phyloP scores from a whole-genome alignment of 2,113 vertebrate genomes.

The Microtus pennsylvanicus region DNA sequence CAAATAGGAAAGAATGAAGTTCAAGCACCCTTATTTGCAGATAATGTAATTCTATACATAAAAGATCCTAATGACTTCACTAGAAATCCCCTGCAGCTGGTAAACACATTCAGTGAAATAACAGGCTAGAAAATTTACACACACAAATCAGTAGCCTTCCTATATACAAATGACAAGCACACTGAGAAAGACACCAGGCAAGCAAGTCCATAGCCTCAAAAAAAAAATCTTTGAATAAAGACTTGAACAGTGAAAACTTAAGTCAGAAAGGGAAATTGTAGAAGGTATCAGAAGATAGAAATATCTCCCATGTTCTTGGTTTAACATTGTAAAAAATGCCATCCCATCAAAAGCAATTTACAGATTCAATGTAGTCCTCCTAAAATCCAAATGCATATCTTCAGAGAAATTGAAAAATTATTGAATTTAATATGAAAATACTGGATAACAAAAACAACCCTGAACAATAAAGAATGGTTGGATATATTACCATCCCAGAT shows the following conservation, averaged over 20 bases:
- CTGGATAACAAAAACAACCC: neutral
- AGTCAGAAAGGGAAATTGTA: neutral
- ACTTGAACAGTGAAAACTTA: neutral
- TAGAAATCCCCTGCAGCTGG: neutral
- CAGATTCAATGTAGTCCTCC: neutral
- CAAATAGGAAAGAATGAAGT: neutral
- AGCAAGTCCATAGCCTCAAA: neutral
- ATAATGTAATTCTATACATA: neutral
- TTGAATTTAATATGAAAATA: neutral
- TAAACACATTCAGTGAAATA: neutral
- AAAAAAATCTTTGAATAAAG: neutral
- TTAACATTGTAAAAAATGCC: neutral
- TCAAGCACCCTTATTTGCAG: neutral
- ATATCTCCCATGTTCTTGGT: neutral
- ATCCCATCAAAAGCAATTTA: neutral
- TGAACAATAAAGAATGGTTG: neutral
- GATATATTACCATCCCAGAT: neutral
- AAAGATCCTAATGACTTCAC: neutral
- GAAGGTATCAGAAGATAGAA: neutral
- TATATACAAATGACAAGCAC: neutral
- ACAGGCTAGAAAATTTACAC: neutral
- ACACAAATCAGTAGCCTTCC: neutral
- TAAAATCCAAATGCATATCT: neutral
- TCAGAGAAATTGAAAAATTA: neutral
- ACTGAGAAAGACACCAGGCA: neutral